phyloP scores from a whole-genome alignment of 2,888 invertebrate genomes.

The Aspidapion aeneum region DNA sequence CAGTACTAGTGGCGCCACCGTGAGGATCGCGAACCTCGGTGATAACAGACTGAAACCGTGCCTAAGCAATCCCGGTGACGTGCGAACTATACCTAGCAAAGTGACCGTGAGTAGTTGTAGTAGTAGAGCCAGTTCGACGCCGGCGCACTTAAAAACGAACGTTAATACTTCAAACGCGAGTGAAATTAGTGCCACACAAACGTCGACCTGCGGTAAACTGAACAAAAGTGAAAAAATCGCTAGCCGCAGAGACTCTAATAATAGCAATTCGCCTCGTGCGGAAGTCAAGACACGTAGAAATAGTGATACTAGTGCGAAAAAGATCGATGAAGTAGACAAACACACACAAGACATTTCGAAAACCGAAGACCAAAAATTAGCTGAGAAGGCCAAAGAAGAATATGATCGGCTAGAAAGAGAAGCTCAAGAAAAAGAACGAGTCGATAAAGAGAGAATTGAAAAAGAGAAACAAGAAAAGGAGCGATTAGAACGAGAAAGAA shows the following conservation, averaged over 20 bases:
- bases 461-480: conserved; percentile 38
- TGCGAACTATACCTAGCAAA: conserved; percentile 43
- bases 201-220: conserved; percentile 28
- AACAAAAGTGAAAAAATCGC: conserved; percentile 30
- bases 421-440: conserved; percentile 42
- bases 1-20: conserved; percentile 29
- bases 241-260: conserved; percentile 10
- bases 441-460: conserved; percentile 42
- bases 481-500: conserved; percentile 37
- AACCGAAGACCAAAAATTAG: conserved; percentile 44
- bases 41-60: conserved; percentile 44
- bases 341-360: conserved; percentile 37
- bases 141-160: conserved; percentile 32
- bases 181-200: conserved; percentile 22
- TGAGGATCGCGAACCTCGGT: conserved; percentile 27
- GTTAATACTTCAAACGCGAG: conserved; percentile 30
- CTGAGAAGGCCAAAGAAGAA: conserved; percentile 45
- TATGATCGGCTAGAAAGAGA: conserved; percentile 41
- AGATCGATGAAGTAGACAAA: conserved; percentile 38
- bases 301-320: conserved; percentile 38
- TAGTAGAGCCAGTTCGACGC: conserved; percentile 33
- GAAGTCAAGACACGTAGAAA: conserved; percentile 40
- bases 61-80: conserved; percentile 41
- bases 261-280: conserved; percentile 34
- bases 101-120: conserved; percentile 44